Evolutionary conservation across 2,797 vertebrate species (phyloP), one percentile per base, ranked within the genome.

Genomic region (Sebastes kiyomatsui): DNA sequence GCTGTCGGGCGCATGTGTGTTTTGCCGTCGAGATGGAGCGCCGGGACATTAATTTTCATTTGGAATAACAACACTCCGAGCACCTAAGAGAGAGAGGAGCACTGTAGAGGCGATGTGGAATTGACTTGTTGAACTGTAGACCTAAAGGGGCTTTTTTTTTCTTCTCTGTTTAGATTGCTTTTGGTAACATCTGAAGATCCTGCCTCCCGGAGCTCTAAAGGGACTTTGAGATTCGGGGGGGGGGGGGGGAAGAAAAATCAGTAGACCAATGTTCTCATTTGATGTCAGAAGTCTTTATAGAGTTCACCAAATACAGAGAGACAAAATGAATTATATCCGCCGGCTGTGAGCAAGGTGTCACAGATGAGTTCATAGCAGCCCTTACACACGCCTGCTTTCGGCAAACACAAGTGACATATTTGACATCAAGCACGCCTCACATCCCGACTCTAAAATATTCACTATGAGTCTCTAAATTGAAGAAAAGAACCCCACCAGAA

Each of bases 41-140:
- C 7, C 0, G 4, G 71, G 55, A 81, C 87, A 88, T 88, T 90
- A 35, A 71, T 90, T 91, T 90, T 88, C 82, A 92, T 90, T 87
- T 82, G 65, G 69, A 80, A 62, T 82, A 87, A 84, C 52, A 86
- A 67, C 81, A 71, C 83, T 83, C 28, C 0, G 12, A 79, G 61
- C 72, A 75, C 59, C 42, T 33, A 22, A 72, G 78, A 27, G 72
- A 67, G 33, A 59, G 60, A 10, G 18, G 16, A 60, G 67, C 30
- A 62, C 79, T 70, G 67, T 72, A 79, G 52, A 68, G 75, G 64
- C 27, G 2, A 58, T 77, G 49, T 54, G 61, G 79, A 84, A 88
- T 78, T 83, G 84, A 87, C 83, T 81, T 73, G 61, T 84, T 86
- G 79, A 81, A 90, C 87, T 81, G 79, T 58, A 35, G 66, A 83